Conservation (phyloP, 2,888 invertebrate species). For the Bombylius discolor region DNA sequence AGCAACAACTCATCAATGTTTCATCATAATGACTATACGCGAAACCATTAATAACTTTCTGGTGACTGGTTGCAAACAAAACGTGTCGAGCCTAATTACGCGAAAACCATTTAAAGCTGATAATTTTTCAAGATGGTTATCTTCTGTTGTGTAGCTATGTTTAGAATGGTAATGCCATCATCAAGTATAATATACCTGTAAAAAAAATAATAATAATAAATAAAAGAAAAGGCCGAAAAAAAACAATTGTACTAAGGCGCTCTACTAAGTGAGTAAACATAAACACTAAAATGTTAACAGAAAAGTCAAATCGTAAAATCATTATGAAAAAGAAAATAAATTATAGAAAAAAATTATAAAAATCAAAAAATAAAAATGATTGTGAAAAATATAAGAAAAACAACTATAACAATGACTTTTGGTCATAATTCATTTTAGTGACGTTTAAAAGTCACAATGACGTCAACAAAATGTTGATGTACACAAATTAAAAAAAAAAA, state of each 20-base stretch:
- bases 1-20: no score
- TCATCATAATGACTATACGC: no score
- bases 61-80: conserved; percentile 14
- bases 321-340: no score
- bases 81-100: conserved; percentile 33
- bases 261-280: no score
- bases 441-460: conserved; percentile 9
- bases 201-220: no score
- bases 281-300: no score
- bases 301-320: no score
- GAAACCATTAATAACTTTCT: conserved; percentile 14
- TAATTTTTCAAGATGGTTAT: conserved; percentile 38
- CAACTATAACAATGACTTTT: conserved; percentile 5
- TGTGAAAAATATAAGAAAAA: background rate
- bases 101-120: conserved; percentile 35
- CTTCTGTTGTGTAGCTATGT: conserved; percentile 14
- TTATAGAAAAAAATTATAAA: no score
- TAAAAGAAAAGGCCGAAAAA: no score
- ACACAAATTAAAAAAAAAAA: no score
- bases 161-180: background rate
- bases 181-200: background rate
- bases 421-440: conserved; percentile 13
- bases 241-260: no score
- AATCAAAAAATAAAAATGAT: no score
- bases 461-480: conserved; percentile 4